Conservation (phyloP, 2,113 vertebrate species). For the Struthio camelus region DNA sequence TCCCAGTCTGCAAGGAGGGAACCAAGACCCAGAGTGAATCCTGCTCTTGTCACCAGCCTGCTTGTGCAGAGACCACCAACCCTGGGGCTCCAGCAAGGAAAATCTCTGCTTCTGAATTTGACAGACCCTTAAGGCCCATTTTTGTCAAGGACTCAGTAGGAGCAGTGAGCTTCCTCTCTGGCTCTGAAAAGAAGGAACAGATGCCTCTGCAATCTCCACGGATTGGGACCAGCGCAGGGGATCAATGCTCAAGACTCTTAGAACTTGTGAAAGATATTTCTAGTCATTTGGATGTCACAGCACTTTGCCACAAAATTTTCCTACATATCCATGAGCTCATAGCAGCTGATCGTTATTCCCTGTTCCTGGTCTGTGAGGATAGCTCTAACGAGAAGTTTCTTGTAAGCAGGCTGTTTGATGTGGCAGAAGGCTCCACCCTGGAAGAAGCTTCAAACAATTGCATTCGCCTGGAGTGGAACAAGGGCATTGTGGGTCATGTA, state of each 20-base stretch:
- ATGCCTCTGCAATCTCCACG: conserved; percentile 80
- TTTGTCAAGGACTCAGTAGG: conserved; percentile 94
- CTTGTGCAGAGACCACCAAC: conserved; percentile 63
- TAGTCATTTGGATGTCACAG: conserved; percentile 93
- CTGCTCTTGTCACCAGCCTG: conserved; percentile 70
- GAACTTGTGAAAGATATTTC: conserved; percentile 97
- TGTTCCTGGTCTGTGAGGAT: conserved; percentile 96
- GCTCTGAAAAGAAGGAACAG: conserved; percentile 83
- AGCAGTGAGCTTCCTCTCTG: conserved; percentile 89
- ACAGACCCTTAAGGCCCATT: conserved; percentile 93
- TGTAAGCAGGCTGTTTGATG: conserved; percentile 92
- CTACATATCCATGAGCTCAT: conserved; percentile 96
- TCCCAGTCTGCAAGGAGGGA: conserved; percentile 84
- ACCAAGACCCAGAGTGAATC: conserved; percentile 70
- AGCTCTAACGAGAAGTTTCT: conserved; percentile 96
- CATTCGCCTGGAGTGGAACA: conserved; percentile 96
- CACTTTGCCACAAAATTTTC: conserved; percentile 97
- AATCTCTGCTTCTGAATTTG: conserved; percentile 97
- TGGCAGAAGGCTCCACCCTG: conserved; percentile 94
- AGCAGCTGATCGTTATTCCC: conserved; percentile 92
- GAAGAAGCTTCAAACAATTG: conserved; percentile 93
- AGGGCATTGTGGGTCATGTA: conserved; percentile 97
- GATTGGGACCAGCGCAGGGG: conserved; percentile 75
- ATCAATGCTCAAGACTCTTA: conserved; percentile 89
- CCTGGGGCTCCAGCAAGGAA: conserved; percentile 87